Conservation (phyloP, 2,888 invertebrate genomes). For the Stratiomys singularior region DNA sequence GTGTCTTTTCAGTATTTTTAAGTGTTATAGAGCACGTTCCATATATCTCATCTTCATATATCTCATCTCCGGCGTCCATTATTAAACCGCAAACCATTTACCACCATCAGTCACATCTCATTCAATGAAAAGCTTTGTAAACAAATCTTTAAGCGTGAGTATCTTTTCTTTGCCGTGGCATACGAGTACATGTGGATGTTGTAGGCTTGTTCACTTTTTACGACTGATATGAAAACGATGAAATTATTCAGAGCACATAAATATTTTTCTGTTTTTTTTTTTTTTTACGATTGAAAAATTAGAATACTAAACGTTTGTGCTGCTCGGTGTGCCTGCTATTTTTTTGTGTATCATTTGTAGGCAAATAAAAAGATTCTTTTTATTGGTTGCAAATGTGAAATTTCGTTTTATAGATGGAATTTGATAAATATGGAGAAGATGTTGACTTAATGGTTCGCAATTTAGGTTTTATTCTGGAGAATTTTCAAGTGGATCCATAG, state of each 20-base stretch:
- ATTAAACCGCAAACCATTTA: too few relatives aligned
- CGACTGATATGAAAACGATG: conserved; percentile 22
- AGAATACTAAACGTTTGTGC: conserved; percentile 8
- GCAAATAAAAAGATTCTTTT: too few relatives aligned
- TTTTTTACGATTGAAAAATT: conserved; percentile 9
- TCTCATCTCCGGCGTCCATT: background rate
- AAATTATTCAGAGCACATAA: conserved; percentile 6
- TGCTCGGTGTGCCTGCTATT: background rate
- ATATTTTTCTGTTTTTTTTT: background rate
- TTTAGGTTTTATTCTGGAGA: too few relatives aligned
- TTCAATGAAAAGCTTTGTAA: conserved; percentile 21
- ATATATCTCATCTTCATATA: background rate
- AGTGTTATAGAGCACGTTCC: conserved; percentile 27
- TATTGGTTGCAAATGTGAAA: too few relatives aligned
- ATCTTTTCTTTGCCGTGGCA: too few relatives aligned
- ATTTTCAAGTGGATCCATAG: too few relatives aligned
- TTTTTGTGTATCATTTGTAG: background rate
- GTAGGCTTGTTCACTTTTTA: conserved; percentile 6
- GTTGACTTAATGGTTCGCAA: too few relatives aligned
- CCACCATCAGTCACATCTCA: background rate
- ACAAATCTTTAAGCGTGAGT: conserved; percentile 20
- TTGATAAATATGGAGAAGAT: too few relatives aligned
- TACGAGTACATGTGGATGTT: background rate
- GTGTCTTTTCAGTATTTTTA: background rate
- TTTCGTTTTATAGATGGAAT: too few relatives aligned